Conservation (phyloP, 2,113 vertebrate genomes). For the Mohoua ochrocephala region DNA sequence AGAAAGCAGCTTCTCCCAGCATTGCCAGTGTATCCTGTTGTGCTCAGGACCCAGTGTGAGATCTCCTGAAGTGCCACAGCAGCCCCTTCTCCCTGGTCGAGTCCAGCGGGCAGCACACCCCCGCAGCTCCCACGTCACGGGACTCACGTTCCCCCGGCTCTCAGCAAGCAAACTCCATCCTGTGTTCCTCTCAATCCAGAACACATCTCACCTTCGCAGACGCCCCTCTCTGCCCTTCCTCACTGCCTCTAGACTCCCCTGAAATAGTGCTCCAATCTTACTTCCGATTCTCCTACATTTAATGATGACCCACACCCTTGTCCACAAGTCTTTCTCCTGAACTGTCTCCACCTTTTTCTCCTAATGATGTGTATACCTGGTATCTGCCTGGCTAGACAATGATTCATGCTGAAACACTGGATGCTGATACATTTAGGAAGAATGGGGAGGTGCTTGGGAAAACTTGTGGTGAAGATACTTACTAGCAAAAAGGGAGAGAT, state of each 20-base stretch:
- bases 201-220: neutral
- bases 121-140: neutral
- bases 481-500: slow-evolving; percentile 90
- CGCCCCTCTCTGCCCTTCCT: neutral
- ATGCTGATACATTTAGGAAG: neutral
- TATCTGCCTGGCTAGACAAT: neutral
- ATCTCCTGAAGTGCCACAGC: neutral
- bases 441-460: neutral
- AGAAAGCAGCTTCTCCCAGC: neutral
- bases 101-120: neutral
- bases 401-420: neutral
- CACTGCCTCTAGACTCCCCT: neutral
- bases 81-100: neutral
- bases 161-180: neutral
- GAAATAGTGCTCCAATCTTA: neutral
- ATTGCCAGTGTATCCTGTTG: fast-evolving
- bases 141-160: neutral
- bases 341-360: neutral
- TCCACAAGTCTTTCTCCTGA: neutral
- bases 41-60: neutral
- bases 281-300: neutral
- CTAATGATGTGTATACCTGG: neutral
- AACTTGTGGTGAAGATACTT: slow-evolving; percentile 64
- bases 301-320: neutral
- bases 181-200: neutral